Evolutionary conservation across 2,113 vertebrate genomes (phyloP).

Genomic region (Onychostruthus taczanowskii): DNA sequence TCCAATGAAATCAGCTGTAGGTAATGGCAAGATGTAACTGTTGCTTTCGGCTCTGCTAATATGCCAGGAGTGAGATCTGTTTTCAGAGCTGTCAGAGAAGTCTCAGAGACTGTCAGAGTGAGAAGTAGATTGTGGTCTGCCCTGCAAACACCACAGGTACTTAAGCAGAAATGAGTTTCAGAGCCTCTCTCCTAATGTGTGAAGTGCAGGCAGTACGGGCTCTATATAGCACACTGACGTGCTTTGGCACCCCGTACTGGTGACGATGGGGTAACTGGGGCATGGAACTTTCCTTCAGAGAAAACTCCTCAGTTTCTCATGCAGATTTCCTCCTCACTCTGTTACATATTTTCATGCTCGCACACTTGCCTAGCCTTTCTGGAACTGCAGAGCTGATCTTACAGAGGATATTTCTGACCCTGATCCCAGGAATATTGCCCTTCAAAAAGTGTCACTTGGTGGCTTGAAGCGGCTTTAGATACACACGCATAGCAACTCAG

Average conservation of each 20-base stretch:
- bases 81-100: constrained; percentile 34
- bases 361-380: not conserved
- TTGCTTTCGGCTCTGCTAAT: not conserved
- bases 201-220: not conserved
- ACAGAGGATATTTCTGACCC: not conserved
- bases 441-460: not conserved
- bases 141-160: not conserved
- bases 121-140: constrained; percentile 6
- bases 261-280: not conserved
- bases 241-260: not conserved
- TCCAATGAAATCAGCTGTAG: not conserved
- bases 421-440: not conserved
- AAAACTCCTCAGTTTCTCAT: not conserved
- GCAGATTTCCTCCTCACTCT: not conserved
- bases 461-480: not conserved
- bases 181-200: not conserved
- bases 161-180: not conserved
- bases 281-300: not conserved
- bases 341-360: not conserved
- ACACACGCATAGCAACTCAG: not conserved
- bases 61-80: not conserved
- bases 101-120: not conserved
- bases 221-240: not conserved
- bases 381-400: not conserved
- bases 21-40: not conserved